These are phyloP conservation scores for Anthonomus grandis DNA, from an alignment of 1,140 invertebrate species.

Conservation along the genomic window DNA sequence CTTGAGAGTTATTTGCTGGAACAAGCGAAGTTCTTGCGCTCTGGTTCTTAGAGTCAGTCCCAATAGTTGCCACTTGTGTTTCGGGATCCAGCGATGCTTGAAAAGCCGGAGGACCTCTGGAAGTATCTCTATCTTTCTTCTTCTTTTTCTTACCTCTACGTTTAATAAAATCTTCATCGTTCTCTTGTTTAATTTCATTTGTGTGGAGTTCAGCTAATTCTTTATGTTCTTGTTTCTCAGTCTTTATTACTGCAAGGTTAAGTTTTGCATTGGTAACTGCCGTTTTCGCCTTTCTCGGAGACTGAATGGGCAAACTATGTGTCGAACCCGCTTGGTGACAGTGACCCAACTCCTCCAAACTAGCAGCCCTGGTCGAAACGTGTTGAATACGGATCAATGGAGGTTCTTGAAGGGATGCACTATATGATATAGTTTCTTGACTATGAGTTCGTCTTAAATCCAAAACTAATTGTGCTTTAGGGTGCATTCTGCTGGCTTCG, in stretches of 20 bases:
- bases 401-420: constrained; percentile 19
- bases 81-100: constrained; percentile 55
- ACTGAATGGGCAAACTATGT: constrained; percentile 12
- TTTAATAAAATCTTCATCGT: constrained; percentile 44
- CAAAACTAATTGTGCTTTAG: constrained; percentile 49
- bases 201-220: constrained; percentile 3
- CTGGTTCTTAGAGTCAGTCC: constrained; percentile 54
- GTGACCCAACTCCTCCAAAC: constrained; percentile 23
- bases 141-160: constrained; percentile 49
- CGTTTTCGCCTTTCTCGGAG: constrained; percentile 24
- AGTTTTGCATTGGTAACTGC: constrained; percentile 4
- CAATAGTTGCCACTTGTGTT: constrained; percentile 56
- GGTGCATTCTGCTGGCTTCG: constrained; percentile 45
- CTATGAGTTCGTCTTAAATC: constrained; percentile 58
- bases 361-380: constrained; percentile 31
- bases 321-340: neutral
- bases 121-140: constrained; percentile 51
- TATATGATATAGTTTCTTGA: constrained; percentile 48
- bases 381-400: constrained; percentile 40
- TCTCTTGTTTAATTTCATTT: constrained; percentile 29
- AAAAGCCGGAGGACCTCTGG: constrained; percentile 51
- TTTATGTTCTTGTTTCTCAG: constrained; percentile 14
- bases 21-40: constrained; percentile 56
- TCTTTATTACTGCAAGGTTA: constrained; percentile 5
- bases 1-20: constrained; percentile 25